phyloP scores from a whole-genome alignment of 2,113 vertebrate species.

The Heterochromis multidens region DNA sequence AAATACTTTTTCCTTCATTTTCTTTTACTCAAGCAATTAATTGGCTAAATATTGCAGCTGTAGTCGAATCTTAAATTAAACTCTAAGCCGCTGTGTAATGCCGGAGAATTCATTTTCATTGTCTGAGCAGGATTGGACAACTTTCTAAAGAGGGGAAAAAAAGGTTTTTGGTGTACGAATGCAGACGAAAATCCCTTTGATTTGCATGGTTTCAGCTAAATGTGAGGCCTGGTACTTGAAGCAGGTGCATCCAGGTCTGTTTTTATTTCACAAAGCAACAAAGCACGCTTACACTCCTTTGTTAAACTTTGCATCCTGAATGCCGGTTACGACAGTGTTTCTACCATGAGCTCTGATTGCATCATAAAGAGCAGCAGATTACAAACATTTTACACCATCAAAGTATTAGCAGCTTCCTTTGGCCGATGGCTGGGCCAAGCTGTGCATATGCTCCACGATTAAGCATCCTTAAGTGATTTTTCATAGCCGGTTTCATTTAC shows the following conservation, averaged over 20 bases:
- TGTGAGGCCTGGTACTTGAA: background rate
- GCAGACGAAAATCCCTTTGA: slow-evolving; percentile 36
- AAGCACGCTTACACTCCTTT: slow-evolving; percentile 11
- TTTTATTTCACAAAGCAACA: slow-evolving; percentile 21
- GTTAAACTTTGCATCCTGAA: slow-evolving; percentile 14
- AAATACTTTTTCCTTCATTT: background rate
- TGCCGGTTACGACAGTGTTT: background rate
- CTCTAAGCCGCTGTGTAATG: background rate
- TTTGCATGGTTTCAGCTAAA: slow-evolving; percentile 14
- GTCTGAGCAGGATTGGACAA: background rate
- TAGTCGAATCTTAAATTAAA: background rate
- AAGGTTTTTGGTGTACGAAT: background rate
- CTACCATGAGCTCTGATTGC: slow-evolving; percentile 46
- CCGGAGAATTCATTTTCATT: background rate
- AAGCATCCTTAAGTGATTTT: slow-evolving; percentile 75
- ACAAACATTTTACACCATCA: slow-evolving; percentile 66
- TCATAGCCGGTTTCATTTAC: slow-evolving; percentile 70
- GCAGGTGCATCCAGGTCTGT: background rate
- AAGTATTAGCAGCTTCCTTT: slow-evolving; percentile 55
- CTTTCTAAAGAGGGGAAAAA: background rate
- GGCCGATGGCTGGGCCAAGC: slow-evolving; percentile 48
- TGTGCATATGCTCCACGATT: slow-evolving; percentile 61
- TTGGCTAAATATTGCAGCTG: background rate
- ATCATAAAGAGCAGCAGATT: slow-evolving; percentile 59
- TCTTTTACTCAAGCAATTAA: background rate